phyloP scores from a whole-genome alignment of 64 coral and sea anemone species.

The Hydrozoanthus tunicans region DNA sequence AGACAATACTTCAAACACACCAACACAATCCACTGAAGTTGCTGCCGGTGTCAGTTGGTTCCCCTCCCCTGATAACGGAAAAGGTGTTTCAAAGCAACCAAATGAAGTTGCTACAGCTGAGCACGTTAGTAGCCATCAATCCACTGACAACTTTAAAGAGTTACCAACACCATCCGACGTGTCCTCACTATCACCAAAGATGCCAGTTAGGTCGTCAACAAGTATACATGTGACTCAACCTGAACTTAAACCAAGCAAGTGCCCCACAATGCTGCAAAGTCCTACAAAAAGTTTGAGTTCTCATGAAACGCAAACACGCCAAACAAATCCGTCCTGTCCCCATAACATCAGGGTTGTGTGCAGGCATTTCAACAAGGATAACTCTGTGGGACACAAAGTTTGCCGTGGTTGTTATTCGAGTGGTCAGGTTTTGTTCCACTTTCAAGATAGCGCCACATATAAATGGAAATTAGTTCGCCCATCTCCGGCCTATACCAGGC shows the following conservation, averaged over 20 bases:
- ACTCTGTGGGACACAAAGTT: background rate
- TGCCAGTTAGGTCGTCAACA: background rate
- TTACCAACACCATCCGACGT: too few relatives aligned
- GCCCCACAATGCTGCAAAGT: too few relatives aligned
- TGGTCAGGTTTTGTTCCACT: background rate
- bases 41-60: too few relatives aligned
- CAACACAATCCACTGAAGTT: too few relatives aligned
- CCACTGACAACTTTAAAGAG: too few relatives aligned
- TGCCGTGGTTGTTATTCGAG: background rate
- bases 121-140: too few relatives aligned
- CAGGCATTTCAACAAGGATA: background rate
- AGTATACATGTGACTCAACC: too few relatives aligned
- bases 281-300: background rate
- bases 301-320: background rate
- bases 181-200: too few relatives aligned
- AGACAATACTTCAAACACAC: too few relatives aligned
- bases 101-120: too few relatives aligned
- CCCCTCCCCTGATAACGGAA: too few relatives aligned
- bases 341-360: background rate
- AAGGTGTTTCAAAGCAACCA: too few relatives aligned
- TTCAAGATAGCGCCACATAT: background rate
- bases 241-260: background rate
- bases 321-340: background rate
- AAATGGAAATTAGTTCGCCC: slow-evolving; percentile 5
- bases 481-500: slow-evolving; percentile 8